Conservation (phyloP, 2,888 invertebrate genomes). For the Spialia ferax region DNA sequence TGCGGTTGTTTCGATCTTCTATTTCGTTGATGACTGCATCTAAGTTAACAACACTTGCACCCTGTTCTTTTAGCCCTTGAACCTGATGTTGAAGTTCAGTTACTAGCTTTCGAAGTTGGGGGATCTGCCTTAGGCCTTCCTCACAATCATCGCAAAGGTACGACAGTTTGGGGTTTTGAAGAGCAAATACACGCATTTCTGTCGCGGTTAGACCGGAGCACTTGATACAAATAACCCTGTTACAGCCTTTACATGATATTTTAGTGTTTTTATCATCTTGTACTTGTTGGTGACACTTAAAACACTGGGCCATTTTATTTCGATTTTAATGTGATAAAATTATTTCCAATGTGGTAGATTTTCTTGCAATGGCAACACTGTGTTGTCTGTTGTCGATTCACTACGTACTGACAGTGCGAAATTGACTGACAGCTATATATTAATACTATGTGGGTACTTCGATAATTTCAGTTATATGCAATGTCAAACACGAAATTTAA, state of each 20-base stretch:
- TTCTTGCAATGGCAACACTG: constrained; percentile 4
- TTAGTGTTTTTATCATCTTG: constrained; percentile 28
- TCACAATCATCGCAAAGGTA: constrained; percentile 31
- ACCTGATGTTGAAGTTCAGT: constrained; percentile 30
- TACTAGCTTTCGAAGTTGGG: constrained; percentile 35
- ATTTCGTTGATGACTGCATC: constrained; percentile 26
- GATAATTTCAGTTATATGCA: neutral
- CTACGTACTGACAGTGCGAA: neutral
- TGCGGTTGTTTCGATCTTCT: constrained; percentile 9
- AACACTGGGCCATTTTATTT: constrained; percentile 1
- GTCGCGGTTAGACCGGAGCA: constrained; percentile 24
- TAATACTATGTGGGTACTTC: constrained; percentile 4
- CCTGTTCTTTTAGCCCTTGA: constrained; percentile 12
- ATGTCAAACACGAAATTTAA: neutral
- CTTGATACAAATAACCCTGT: constrained; percentile 26
- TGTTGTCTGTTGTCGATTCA: neutral
- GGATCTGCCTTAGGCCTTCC: constrained; percentile 33
- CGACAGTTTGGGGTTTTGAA: constrained; percentile 32
- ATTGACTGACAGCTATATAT: constrained; percentile 4
- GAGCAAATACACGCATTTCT: constrained; percentile 29
- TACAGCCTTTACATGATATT: constrained; percentile 28
- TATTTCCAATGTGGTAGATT: constrained; percentile 4
- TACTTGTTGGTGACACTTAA: constrained; percentile 1
- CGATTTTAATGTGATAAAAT: too few species aligned
- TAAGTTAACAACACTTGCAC: constrained; percentile 15